Evolutionary conservation across 2,888 invertebrate species (phyloP), one percentile per base, ranked within the genome.

Genomic region (Heliconius erato): DNA sequence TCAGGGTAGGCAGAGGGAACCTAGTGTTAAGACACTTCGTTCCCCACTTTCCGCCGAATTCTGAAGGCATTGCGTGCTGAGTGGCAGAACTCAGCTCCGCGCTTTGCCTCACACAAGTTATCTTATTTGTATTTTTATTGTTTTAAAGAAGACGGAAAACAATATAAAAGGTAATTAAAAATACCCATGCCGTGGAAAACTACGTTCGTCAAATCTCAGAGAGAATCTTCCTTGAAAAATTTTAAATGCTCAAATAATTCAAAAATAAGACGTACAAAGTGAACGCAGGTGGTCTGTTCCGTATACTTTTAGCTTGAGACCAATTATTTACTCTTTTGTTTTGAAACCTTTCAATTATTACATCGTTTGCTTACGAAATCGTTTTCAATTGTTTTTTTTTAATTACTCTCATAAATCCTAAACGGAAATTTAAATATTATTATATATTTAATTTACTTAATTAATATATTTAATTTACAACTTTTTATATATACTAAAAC

Each of bases 281-380:
- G n/a, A n/a, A 11, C 40, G n/a, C 40, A 35, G n/a, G 71, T 71
- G 26, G 14, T 71, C 68, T 40, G 9, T 14, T 12, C 67, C 14
- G 67, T 28, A 28, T 67, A 67, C 44, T 44, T 71, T 71, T 14
- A 71, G 14, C n/a, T 12, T 23, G 68, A 69, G 28, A 69, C 11
- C n/a, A 63, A 63, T 63, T 63, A 63, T 63, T 63, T n/a, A 63
- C 63, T 63, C n/a, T 63, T 63, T 63, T 63, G 63, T 63, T n/a
- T 63, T 26, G 67, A 67, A 67, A 11, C 16, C 28, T 67, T 63
- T 63, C 4, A n/a, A 63, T 63, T 11, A 63, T 63, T 63, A n/a
- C 11, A n/a, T 63, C 9, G 11, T n/a, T 65, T 65, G 14, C 65
- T 65, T 14, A 65, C 9, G 26, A 65, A 65, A 65, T 65, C 3